Evolutionary conservation across 2,888 invertebrate species (phyloP).

Genomic region (Leucophenga maculata): DNA sequence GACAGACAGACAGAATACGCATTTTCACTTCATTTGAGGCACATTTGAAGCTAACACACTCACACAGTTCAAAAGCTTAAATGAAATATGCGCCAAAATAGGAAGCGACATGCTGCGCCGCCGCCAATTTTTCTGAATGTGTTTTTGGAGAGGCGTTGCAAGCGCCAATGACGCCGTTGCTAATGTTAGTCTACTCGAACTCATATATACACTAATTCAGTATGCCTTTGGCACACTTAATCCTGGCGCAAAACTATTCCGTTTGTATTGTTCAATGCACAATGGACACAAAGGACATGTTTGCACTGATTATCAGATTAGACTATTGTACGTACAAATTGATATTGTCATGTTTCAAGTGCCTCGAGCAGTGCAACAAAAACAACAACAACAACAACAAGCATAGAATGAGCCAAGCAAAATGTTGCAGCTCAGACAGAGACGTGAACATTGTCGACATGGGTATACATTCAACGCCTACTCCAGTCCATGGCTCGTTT

Average conservation of each 20-base stretch:
- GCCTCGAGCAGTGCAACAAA: slow-evolving; percentile 41
- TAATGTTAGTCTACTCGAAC: too few species aligned
- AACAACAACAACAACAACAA: slow-evolving; percentile 30
- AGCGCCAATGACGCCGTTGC: background rate
- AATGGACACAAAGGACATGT: slow-evolving; percentile 72
- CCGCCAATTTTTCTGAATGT: background rate
- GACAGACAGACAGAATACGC: background rate
- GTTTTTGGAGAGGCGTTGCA: background rate
- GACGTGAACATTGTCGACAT: slow-evolving; percentile 25
- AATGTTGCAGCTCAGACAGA: slow-evolving; percentile 32
- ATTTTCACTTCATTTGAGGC: slow-evolving; percentile 23
- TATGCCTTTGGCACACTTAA: slow-evolving; percentile 55
- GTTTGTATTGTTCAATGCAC: slow-evolving; percentile 69
- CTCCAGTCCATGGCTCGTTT: slow-evolving; percentile 39
- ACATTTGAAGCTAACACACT: background rate
- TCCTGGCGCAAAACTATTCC: slow-evolving; percentile 70
- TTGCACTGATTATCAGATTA: slow-evolving; percentile 73
- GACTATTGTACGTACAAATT: slow-evolving; percentile 72
- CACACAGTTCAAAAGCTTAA: background rate
- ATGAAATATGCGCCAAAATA: slow-evolving; percentile 1
- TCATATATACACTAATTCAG: slow-evolving; percentile 13
- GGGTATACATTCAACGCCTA: slow-evolving; percentile 17
- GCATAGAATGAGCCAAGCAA: slow-evolving; percentile 28
- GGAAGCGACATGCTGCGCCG: background rate
- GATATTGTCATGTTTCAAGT: slow-evolving; percentile 72